Conservation (phyloP, 1,140 invertebrate genomes). For the Drosophila willistoni region DNA sequence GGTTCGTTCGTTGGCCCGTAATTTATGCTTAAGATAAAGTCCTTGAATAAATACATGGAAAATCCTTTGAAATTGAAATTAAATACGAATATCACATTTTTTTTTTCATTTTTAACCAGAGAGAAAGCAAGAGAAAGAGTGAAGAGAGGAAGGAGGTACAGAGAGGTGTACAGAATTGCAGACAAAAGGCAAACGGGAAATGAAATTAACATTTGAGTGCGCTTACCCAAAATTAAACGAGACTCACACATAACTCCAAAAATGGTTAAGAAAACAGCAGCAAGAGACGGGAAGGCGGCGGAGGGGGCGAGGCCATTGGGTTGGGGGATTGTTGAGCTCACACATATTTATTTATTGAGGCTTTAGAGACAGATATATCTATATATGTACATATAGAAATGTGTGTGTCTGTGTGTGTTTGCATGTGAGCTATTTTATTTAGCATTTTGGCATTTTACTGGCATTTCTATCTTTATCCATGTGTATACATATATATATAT, state of each 20-base stretch:
- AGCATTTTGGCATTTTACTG: conserved; percentile 54
- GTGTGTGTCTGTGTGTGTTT: not conserved
- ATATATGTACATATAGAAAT: conserved; percentile 13
- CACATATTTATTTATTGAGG: conserved; percentile 70
- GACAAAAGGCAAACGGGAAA: conserved; percentile 75
- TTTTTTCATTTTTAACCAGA: conserved; percentile 46
- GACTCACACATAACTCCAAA: conserved; percentile 36
- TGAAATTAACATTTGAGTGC: conserved; percentile 81
- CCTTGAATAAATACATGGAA: conserved; percentile 83
- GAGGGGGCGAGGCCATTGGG: not conserved
- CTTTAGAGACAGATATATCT: conserved; percentile 41
- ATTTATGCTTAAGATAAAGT: conserved; percentile 83
- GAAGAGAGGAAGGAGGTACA: conserved; percentile 1
- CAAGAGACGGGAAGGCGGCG: not conserved
- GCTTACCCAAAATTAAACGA: conserved; percentile 72
- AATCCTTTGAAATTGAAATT: conserved; percentile 83
- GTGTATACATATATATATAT: not conserved
- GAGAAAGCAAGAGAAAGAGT: conserved; percentile 22
- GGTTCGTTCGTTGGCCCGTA: conserved; percentile 75
- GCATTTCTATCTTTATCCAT: conserved; percentile 10
- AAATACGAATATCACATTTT: conserved; percentile 81
- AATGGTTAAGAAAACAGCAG: conserved; percentile 5
- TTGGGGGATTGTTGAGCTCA: conserved; percentile 12
- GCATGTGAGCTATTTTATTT: conserved; percentile 61
- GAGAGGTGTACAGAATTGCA: conserved; percentile 49